Percentiles rank a stretch among this genome's conserved stretches.
phyloP scores from a whole-genome alignment of 2,888 invertebrate genomes.

The Pollenia labialis region DNA sequence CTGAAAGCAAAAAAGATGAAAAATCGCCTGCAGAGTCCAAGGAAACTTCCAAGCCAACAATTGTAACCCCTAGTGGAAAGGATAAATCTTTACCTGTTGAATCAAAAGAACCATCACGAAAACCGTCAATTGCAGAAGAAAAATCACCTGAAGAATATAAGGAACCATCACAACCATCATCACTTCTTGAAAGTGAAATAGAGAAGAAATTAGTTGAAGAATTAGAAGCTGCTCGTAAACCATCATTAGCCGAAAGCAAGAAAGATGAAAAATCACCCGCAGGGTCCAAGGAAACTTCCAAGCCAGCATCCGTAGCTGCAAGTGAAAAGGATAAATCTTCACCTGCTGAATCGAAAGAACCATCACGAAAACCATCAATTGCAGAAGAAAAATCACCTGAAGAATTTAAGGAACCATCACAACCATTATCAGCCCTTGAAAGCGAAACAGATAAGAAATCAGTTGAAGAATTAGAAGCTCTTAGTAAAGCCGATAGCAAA shows the following conservation, averaged over 20 bases:
- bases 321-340: slow-evolving; percentile 72
- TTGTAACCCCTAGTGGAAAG: too few relatives aligned
- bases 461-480: slow-evolving; percentile 27
- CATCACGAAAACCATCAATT: slow-evolving; percentile 59
- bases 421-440: slow-evolving; percentile 39
- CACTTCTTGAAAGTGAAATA: slow-evolving; percentile 66
- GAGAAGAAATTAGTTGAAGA: slow-evolving; percentile 40
- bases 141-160: slow-evolving; percentile 56
- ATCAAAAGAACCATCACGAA: slow-evolving; percentile 58
- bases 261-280: slow-evolving; percentile 58
- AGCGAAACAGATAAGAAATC: slow-evolving; percentile 56
- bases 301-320: slow-evolving; percentile 70
- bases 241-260: slow-evolving; percentile 52
- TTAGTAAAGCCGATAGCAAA: slow-evolving; percentile 20
- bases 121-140: slow-evolving; percentile 49
- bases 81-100: too few relatives aligned
- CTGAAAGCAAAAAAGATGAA: slow-evolving; percentile 67
- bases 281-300: slow-evolving; percentile 73
- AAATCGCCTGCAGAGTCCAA: slow-evolving; percentile 69
- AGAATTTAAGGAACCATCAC: slow-evolving; percentile 46
- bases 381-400: slow-evolving; percentile 49
- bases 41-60: too few relatives aligned
- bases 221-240: slow-evolving; percentile 33
- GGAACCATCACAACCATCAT: slow-evolving; percentile 79
- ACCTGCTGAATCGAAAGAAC: slow-evolving; percentile 41